A percentile compares a stretch with the other conserved stretches of the same genome.
These are phyloP conservation scores for Sebastiscus albofasciatus DNA, from an alignment of 2,797 vertebrate species.

Conservation along the genomic window DNA sequence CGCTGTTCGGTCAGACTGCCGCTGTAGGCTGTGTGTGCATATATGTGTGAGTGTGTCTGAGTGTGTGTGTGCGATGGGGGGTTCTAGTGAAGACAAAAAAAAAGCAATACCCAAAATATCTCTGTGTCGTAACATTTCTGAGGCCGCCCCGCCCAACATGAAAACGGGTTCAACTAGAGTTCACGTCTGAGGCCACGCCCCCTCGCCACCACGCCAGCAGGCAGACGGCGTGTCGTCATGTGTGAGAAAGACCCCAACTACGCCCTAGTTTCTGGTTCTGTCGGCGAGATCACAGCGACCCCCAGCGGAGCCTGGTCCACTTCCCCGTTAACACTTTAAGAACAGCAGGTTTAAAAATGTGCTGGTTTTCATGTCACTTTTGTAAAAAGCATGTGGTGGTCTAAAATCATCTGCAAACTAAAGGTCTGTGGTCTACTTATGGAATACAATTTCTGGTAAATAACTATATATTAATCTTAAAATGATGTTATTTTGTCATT, in stretches of 20 bases:
- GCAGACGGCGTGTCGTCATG: constrained; percentile 43
- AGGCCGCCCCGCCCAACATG: constrained; percentile 31
- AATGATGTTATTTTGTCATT: background rate
- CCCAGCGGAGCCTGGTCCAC: constrained; percentile 47
- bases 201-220: constrained; percentile 52
- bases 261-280: background rate
- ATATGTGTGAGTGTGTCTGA: constrained; percentile 32
- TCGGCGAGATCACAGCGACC: constrained; percentile 51
- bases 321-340: background rate
- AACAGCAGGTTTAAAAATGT: background rate
- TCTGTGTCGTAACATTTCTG: constrained; percentile 61
- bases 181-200: constrained; percentile 62
- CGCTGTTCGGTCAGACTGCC: constrained; percentile 76
- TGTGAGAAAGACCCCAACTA: background rate
- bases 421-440: background rate
- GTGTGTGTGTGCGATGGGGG: constrained; percentile 15
- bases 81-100: constrained; percentile 28
- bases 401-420: background rate
- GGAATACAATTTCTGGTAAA: background rate
- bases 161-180: constrained; percentile 78
- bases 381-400: background rate
- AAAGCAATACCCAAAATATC: constrained; percentile 65
- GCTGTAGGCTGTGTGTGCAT: constrained; percentile 61
- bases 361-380: background rate
- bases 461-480: background rate